Conservation (phyloP, 2,797 vertebrate genomes). For the Crypturellus tataupa region DNA sequence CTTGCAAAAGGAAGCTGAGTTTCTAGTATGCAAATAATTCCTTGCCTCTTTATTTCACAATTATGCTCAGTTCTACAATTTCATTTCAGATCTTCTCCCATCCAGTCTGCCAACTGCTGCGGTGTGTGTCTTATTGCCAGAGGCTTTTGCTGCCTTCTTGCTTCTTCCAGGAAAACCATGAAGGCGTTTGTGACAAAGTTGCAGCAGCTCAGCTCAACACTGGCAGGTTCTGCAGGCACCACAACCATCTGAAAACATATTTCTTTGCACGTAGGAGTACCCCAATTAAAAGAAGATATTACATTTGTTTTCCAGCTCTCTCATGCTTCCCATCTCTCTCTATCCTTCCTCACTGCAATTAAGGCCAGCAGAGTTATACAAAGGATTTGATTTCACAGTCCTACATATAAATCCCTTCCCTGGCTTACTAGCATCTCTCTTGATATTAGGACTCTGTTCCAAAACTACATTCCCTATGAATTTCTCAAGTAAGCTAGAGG, state of each 20-base stretch:
- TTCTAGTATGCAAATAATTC: fast-evolving
- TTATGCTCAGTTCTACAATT: background rate
- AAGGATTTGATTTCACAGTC: background rate
- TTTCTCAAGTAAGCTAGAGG: background rate
- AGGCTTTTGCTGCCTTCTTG: background rate
- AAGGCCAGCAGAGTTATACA: background rate
- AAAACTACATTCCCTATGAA: background rate
- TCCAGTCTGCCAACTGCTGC: background rate
- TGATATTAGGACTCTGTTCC: background rate
- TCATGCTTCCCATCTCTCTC: background rate
- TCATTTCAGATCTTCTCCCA: background rate
- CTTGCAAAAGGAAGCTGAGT: background rate
- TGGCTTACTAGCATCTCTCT: background rate
- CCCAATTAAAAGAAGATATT: background rate
- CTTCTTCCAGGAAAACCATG: background rate
- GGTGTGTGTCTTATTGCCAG: background rate
- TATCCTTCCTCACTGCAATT: background rate
- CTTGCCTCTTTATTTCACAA: background rate
- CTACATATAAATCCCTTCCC: background rate
- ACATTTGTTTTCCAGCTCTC: background rate
- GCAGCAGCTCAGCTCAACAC: background rate
- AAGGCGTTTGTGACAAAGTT: background rate
- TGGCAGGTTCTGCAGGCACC: background rate
- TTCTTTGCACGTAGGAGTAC: background rate
- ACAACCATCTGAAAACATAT: background rate